Conservation (phyloP, 2,888 invertebrate genomes). For the Drosophila mulleri region DNA sequence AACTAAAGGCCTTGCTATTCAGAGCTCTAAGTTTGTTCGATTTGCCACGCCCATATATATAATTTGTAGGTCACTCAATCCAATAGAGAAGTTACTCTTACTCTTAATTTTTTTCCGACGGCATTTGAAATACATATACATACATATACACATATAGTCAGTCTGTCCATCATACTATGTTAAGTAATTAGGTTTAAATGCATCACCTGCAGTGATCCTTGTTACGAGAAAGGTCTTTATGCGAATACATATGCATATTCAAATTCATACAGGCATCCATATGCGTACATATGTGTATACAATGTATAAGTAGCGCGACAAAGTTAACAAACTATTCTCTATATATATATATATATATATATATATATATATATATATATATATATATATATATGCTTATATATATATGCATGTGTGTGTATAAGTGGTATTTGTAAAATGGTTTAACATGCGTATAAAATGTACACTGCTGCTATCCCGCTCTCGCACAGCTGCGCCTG, state of each 20-base stretch:
- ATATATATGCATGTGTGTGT: not conserved
- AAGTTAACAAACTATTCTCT: too few species aligned
- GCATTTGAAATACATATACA: not conserved
- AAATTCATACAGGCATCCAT: not conserved
- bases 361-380: not conserved
- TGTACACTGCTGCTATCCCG: constrained; percentile 30
- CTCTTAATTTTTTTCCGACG: not conserved
- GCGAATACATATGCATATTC: not conserved
- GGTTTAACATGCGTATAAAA: constrained; percentile 6
- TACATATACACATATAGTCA: too few species aligned
- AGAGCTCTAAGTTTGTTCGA: not conserved
- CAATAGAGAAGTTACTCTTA: not conserved
- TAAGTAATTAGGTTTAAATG: constrained; percentile 1
- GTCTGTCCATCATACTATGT: not conserved
- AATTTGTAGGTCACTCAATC: not conserved
- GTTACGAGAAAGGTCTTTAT: constrained; percentile 1
- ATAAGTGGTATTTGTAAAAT: constrained; percentile 2
- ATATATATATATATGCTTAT: not conserved
- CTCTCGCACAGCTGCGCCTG: constrained; percentile 27
- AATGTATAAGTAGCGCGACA: too few species aligned
- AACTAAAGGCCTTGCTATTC: too few species aligned
- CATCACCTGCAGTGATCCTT: not conserved
- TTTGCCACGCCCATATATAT: not conserved
- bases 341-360: not conserved
- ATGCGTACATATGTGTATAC: too few species aligned